Base-by-base conservation (phyloP, 2,113 vertebrate genomes). In the Sylvietta virens region DNA sequence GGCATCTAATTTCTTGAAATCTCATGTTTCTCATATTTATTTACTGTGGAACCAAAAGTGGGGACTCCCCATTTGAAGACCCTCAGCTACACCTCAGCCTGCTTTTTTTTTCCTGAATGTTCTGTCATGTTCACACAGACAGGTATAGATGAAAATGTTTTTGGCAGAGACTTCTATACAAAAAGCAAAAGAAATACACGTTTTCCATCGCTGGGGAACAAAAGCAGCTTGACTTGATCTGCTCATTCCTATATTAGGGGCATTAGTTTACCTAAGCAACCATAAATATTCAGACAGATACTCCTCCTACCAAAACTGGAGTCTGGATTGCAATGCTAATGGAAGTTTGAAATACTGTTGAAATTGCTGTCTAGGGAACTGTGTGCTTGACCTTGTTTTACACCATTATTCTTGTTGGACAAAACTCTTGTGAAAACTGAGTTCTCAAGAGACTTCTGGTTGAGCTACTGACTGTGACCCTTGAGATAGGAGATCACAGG, bases 371-470 rank as follows among this genome's bases (percentile, higher is more conserved):
- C 65, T 79, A 22, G 76, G 47, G 42, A 83, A 26, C 81, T 72
- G 50, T 81, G 20, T 72, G 57, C 74, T 93, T 92, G 86, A 92
- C 72, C 70, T 77, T 88, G 66, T 91, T 94, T 76, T 77, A 67
- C 10, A 11, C 30, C 20, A 20, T 89, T 91, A 79, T 80, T 88
- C 65, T 80, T 78, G 83, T 45, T 76, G 73, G 65, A 89, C 85
- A 90, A 67, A 84, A 64, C 81, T 74, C 7, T 73, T 85, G 86
- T 81, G 84, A 90, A 88, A 87, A 89, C 69, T 62, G 69, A 91
- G 37, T 92, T 86, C 84, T 93, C 84, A 74, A 86, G 89, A 85
- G 78, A 64, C 50, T 85, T 94, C 60, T 81, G 40, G 89, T 90
- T 91, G 60, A 81, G 72, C 76, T 18, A 4, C 69, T 74, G 53